Evolutionary conservation across 2,888 invertebrate species (phyloP).

Genomic region (Sinopyrophorus schimmeli): DNA sequence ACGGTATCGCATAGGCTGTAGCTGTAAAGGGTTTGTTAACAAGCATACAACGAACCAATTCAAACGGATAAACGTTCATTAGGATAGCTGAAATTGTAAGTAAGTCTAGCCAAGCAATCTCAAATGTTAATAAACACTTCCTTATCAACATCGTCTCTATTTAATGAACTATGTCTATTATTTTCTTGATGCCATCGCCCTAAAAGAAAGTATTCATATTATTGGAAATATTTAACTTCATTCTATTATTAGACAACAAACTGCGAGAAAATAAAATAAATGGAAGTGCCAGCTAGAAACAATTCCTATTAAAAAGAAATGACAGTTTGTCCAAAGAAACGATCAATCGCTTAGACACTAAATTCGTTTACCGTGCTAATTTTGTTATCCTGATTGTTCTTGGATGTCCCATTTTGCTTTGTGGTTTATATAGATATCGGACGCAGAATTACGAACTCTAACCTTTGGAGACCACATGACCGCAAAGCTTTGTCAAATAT

Average conservation of each 20-base stretch:
- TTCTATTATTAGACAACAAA: constrained; percentile 1
- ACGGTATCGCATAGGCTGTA: too few species aligned
- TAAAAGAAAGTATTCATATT: constrained; percentile 3
- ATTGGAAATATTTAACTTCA: too few species aligned
- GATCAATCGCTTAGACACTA: neutral
- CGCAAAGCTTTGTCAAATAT: too few species aligned
- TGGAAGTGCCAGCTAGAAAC: neutral
- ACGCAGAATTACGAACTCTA: too few species aligned
- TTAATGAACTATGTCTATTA: constrained; percentile 15
- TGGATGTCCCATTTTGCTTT: constrained; percentile 17
- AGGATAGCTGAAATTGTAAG: constrained; percentile 14
- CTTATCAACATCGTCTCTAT: constrained; percentile 22
- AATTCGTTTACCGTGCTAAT: constrained; percentile 17
- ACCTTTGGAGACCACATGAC: too few species aligned
- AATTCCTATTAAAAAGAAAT: neutral
- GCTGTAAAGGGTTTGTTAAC: constrained; percentile 9
- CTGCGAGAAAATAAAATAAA: neutral
- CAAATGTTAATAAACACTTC: constrained; percentile 27
- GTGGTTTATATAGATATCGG: too few species aligned
- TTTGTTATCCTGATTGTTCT: constrained; percentile 20
- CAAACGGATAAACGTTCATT: constrained; percentile 16
- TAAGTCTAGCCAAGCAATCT: constrained; percentile 27
- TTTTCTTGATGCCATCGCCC: constrained; percentile 10
- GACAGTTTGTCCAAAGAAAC: too few species aligned
- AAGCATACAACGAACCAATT: constrained; percentile 12